Conservation (phyloP, 2,113 vertebrate genomes). For the Taxidea taxus region DNA sequence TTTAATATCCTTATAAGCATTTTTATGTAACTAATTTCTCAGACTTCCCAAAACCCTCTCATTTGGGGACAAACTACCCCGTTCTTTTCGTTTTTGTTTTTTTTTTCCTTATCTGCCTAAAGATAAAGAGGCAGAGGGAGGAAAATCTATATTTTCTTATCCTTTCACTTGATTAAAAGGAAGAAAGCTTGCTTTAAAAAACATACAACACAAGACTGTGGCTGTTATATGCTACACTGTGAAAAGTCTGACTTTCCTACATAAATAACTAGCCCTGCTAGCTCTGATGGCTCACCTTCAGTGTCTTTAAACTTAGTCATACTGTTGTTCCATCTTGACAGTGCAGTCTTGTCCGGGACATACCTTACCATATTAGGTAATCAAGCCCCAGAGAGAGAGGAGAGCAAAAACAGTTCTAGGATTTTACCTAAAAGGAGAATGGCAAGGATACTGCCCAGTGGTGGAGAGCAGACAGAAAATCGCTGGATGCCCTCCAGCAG, state of each 20-base stretch:
- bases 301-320: constrained; percentile 27
- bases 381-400: constrained; percentile 50
- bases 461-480: background rate
- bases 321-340: constrained; percentile 33
- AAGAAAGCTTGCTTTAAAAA: background rate
- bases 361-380: constrained; percentile 89
- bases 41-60: background rate
- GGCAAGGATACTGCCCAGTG: background rate
- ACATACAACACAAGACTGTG: background rate
- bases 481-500: background rate
- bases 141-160: constrained; percentile 3
- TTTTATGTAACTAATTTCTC: background rate
- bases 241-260: constrained; percentile 17
- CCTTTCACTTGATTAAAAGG: background rate
- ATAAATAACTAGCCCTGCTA: background rate
- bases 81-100: background rate
- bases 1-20: constrained; percentile 44
- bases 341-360: constrained; percentile 67
- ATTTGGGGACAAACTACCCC: background rate
- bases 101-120: background rate
- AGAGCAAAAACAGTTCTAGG: constrained; percentile 50
- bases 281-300: constrained; percentile 57
- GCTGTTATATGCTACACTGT: background rate
- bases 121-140: constrained; percentile 48
- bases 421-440: constrained; percentile 77